A percentile compares a stretch with the other conserved stretches of the same genome.
These are phyloP conservation scores for Peromyscus attwateri DNA, from an alignment of 2,797 vertebrate species.

Conservation along the genomic window DNA sequence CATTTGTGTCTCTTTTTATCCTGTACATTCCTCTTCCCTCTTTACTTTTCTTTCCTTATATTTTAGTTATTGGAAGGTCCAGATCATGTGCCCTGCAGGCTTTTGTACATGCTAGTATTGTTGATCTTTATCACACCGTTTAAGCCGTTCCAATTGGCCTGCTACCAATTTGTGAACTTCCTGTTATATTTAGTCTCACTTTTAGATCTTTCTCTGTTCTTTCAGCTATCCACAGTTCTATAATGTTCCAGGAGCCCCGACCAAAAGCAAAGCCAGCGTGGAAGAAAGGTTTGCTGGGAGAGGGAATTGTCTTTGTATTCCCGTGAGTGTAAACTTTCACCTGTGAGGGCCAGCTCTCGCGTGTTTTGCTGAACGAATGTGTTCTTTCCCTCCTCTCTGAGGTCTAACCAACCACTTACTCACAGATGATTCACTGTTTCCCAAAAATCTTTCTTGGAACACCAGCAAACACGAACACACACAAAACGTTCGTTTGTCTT, in stretches of 20 bases:
- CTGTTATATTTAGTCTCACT: neutral
- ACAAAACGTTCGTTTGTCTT: slow-evolving; percentile 59
- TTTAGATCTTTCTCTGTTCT: neutral
- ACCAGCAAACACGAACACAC: slow-evolving; percentile 48
- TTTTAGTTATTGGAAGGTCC: slow-evolving; percentile 36
- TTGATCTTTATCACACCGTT: neutral
- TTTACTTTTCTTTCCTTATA: neutral
- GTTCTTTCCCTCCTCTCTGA: neutral
- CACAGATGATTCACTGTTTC: slow-evolving; percentile 35
- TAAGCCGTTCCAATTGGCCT: neutral
- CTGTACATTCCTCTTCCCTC: neutral
- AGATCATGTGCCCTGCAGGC: neutral
- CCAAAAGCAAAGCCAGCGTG: neutral
- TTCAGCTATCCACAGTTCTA: neutral
- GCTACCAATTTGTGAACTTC: neutral
- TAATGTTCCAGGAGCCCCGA: neutral
- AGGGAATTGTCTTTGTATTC: neutral
- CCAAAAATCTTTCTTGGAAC: slow-evolving; percentile 62
- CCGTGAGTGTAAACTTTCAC: slow-evolving; percentile 18
- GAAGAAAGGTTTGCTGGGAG: neutral
- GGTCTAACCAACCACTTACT: neutral
- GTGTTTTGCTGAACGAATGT: neutral
- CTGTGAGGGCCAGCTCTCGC: neutral
- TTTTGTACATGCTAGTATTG: neutral
- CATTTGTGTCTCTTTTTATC: neutral